Evolutionary conservation across 2,113 vertebrate genomes (phyloP), one percentile per base, ranked within the genome.

Genomic region (Australoheros scitulus): DNA sequence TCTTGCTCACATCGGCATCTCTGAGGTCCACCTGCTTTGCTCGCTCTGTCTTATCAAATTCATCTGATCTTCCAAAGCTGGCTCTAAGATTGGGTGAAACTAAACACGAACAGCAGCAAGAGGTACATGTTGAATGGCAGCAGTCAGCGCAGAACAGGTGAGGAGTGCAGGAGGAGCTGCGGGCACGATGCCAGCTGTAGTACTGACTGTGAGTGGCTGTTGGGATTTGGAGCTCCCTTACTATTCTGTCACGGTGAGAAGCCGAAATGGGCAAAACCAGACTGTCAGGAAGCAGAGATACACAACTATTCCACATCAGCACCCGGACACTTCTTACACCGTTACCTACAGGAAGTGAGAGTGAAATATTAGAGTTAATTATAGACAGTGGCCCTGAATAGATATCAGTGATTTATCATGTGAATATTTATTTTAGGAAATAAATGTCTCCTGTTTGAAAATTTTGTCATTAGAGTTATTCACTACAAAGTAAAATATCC

Each of bases 281-380:
- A 7, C 86, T 91, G 38, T 20, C 5, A 0, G 96, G 95, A 26
- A 97, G 89, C 24, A 93, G 90, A 20, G 83, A 89, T 72, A 90
- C 94, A 70, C 89, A 93, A 60, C 95, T 93, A 34, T 97, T 96
- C 97, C 97, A 98, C 90, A 98, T 97, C 60, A 94, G 86, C 81
- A 98, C 94, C 2, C 34, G 87, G 60, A 98, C 89, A 85, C 95
- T 91, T 80, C 88, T 77, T 78, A 95, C 94, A 77, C 92, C 91
- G 18, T 91, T 93, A 55, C 56, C 97, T 97, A 80, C 18, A 83
- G 75, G 26, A 41, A 22, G 43, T 22, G 58, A 43, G 29, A 38
- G 2, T 6, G 11, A 60, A 2, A 38, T 3, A 29, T 75, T 5
- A 38, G 13, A 10, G 20, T 7, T 41, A 59, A 8, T 50, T 38